A percentile compares a stretch with the other conserved stretches of the same genome.
These are phyloP conservation scores for Sweltsa coloradensis DNA, from an alignment of 1,140 invertebrate genomes.

Conservation along the genomic window DNA sequence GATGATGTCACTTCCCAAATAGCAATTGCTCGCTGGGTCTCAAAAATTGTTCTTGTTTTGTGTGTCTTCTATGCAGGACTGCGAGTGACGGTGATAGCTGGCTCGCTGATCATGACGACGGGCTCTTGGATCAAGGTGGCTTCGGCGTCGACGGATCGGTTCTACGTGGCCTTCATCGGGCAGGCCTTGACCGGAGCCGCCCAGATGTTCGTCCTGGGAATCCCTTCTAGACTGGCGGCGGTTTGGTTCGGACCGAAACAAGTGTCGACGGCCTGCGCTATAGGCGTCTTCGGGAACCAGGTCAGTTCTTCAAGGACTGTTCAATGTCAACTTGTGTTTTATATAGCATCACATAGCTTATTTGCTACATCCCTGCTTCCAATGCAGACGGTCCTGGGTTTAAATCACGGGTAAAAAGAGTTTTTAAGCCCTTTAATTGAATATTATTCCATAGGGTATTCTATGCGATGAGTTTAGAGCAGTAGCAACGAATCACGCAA, in stretches of 20 bases:
- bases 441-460: too few relatives aligned
- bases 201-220: conserved; percentile 56
- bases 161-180: conserved; percentile 49
- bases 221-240: conserved; percentile 60
- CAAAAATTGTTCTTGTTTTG: too few relatives aligned
- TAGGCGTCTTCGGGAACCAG: conserved; percentile 69
- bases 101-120: conserved; percentile 43
- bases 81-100: conserved; percentile 40
- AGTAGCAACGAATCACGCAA: too few relatives aligned
- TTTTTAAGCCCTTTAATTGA: conserved; percentile 7
- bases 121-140: conserved; percentile 64
- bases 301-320: too few relatives aligned
- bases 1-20: too few relatives aligned
- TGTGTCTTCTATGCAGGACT: conserved; percentile 31
- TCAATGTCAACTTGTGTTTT: too few relatives aligned
- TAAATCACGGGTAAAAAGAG: too few relatives aligned
- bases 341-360: too few relatives aligned
- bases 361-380: too few relatives aligned
- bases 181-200: conserved; percentile 55
- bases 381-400: too few relatives aligned
- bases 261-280: conserved; percentile 60
- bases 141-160: conserved; percentile 41
- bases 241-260: conserved; percentile 51
- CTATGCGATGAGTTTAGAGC: too few relatives aligned
- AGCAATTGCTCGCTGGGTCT: too few relatives aligned